A percentile compares a stretch with the other conserved stretches of the same genome.
Evolutionary conservation across 2,888 invertebrate species (phyloP).

Genomic region (Spisula subtruncata): DNA sequence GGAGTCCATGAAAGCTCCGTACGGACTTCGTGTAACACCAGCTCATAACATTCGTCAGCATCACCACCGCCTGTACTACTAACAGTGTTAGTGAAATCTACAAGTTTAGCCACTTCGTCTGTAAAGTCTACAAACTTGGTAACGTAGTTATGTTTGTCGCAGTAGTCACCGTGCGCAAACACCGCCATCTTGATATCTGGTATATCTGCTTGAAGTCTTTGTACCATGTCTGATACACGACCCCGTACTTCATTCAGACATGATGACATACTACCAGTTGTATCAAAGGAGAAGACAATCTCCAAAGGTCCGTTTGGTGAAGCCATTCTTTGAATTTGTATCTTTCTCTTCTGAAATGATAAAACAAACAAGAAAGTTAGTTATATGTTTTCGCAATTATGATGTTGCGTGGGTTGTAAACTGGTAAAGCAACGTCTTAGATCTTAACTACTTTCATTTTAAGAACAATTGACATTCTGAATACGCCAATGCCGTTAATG

Average conservation of each 20-base stretch:
- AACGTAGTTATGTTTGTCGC: constrained; percentile 73
- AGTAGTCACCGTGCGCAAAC: constrained; percentile 86
- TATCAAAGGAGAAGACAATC: constrained; percentile 84
- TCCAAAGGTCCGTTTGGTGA: constrained; percentile 76
- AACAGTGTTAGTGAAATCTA: constrained; percentile 78
- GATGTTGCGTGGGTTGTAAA: too few species aligned
- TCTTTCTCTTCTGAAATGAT: background rate
- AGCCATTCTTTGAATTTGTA: constrained; percentile 48
- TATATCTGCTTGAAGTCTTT: constrained; percentile 85
- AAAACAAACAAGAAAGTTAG: background rate
- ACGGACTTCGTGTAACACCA: constrained; percentile 77
- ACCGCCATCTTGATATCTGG: constrained; percentile 84
- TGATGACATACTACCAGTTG: constrained; percentile 82
- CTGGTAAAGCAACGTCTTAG: background rate
- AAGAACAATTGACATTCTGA: background rate
- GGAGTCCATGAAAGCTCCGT: constrained; percentile 75
- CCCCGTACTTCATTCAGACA: constrained; percentile 78
- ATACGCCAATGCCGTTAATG: background rate
- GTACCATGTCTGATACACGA: constrained; percentile 81
- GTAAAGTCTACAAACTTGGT: constrained; percentile 74
- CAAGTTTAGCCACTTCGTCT: constrained; percentile 66
- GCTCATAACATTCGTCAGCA: constrained; percentile 56
- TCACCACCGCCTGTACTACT: constrained; percentile 78
- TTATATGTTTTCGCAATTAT: too few species aligned
- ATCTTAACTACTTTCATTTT: background rate